phyloP scores from a whole-genome alignment of 2,113 vertebrate genomes.

The Tor tambroides region DNA sequence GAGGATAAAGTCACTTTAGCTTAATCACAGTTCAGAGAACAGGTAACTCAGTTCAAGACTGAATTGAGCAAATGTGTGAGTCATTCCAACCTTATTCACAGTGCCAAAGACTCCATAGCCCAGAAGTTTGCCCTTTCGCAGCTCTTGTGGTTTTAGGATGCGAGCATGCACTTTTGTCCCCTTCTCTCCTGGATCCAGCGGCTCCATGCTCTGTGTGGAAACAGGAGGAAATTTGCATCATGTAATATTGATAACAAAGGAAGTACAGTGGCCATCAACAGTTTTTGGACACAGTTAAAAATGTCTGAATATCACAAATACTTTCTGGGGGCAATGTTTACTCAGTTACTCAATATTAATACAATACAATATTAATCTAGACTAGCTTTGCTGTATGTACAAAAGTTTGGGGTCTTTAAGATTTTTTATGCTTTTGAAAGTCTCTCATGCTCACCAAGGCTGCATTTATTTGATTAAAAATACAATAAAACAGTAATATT shows the following conservation, averaged over 20 bases:
- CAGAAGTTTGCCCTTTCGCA: constrained; percentile 87
- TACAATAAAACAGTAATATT: no score
- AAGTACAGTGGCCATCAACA: not conserved
- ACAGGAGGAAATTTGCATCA: constrained; percentile 22
- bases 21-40: not conserved
- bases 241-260: not conserved
- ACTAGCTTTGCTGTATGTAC: no score
- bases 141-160: constrained; percentile 87
- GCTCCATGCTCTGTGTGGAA: constrained; percentile 85
- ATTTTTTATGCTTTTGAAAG: no score
- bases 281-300: no score
- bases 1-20: constrained; percentile 37
- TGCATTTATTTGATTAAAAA: no score
- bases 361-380: no score
- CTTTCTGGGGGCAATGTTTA: no score
- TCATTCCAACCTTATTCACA: constrained; percentile 84
- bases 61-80: not conserved
- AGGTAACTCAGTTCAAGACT: not conserved
- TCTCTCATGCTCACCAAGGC: no score
- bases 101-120: constrained; percentile 90
- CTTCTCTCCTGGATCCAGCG: constrained; percentile 90
- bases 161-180: constrained; percentile 88
- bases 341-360: no score
- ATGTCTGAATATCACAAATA: no score
- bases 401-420: no score